Evolutionary conservation across 2,888 invertebrate genomes (phyloP).

Genomic region (Miltochrista miniata): DNA sequence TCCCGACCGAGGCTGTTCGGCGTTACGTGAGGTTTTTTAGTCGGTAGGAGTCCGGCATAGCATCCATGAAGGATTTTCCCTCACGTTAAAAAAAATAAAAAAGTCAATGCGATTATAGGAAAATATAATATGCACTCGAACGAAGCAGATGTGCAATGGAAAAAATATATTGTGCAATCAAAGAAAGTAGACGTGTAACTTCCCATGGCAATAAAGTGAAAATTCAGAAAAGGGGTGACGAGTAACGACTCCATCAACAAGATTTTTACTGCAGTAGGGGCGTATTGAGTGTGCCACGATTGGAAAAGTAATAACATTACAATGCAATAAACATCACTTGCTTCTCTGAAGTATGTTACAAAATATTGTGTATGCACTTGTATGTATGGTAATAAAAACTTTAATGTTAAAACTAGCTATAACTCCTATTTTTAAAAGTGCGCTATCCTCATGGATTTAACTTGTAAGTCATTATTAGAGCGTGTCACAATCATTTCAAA

Average conservation of each 20-base stretch:
- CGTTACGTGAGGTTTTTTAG: too few relatives aligned
- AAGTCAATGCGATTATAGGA: neutral
- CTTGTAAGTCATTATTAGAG: neutral
- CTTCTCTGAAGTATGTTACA: neutral
- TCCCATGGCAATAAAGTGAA: constrained; percentile 11
- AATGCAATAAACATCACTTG: constrained; percentile 10
- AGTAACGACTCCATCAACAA: constrained; percentile 6
- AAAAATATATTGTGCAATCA: constrained; percentile 4
- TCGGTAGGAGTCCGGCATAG: too few relatives aligned
- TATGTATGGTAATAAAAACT: neutral
- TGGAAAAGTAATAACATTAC: constrained; percentile 13
- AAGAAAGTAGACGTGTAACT: constrained; percentile 7
- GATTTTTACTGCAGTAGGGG: constrained; percentile 15
- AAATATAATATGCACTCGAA: too few relatives aligned
- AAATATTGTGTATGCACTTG: neutral
- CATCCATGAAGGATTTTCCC: too few relatives aligned
- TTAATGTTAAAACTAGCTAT: too few relatives aligned
- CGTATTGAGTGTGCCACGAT: constrained; percentile 12
- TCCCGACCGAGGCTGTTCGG: too few relatives aligned
- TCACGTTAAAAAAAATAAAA: neutral
- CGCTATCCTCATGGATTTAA: too few relatives aligned
- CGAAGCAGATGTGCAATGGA: neutral
- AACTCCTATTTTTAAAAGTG: too few relatives aligned
- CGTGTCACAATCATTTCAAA: neutral
- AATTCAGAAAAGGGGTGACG: constrained; percentile 23